Conservation (phyloP, 2,888 invertebrate species). For the Odontomyia ornata region DNA sequence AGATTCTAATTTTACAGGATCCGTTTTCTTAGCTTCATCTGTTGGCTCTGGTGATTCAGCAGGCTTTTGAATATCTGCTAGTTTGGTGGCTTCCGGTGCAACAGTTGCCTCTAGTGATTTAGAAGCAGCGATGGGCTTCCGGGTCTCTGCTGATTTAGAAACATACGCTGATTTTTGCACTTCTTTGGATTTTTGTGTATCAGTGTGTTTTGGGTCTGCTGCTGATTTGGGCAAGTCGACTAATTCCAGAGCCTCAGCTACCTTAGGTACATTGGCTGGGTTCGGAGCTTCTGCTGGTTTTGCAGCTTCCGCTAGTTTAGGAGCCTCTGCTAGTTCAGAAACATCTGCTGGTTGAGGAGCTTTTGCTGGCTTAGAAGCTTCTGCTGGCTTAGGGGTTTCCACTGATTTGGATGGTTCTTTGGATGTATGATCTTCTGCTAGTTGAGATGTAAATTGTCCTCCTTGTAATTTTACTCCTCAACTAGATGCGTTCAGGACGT, state of each 20-base stretch:
- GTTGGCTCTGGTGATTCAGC: slow-evolving; percentile 20
- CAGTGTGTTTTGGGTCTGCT: too few species aligned
- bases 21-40: too few species aligned
- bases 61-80: slow-evolving; percentile 55
- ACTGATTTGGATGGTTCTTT: slow-evolving; percentile 72
- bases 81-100: slow-evolving; percentile 16
- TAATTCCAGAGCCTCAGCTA: slow-evolving; percentile 59
- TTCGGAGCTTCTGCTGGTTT: slow-evolving; percentile 57
- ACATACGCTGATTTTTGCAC: slow-evolving; percentile 15
- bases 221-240: slow-evolving; percentile 66
- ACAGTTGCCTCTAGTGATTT: background rate
- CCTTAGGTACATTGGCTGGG: slow-evolving; percentile 71
- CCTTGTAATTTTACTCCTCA: too few species aligned
- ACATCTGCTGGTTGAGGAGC: background rate
- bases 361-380: too few species aligned
- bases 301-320: slow-evolving; percentile 71
- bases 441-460: background rate
- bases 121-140: too few species aligned
- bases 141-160: slow-evolving; percentile 78
- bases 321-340: slow-evolving; percentile 29
- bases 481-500: too few species aligned
- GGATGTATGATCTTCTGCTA: too few species aligned
- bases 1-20: too few species aligned
- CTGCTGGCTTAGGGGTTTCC: background rate
- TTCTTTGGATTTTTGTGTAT: too few species aligned